A percentile compares a stretch with the other conserved stretches of the same genome.
Evolutionary conservation across 1,140 invertebrate species (phyloP).

Genomic region (Leptonema lineaticorne): DNA sequence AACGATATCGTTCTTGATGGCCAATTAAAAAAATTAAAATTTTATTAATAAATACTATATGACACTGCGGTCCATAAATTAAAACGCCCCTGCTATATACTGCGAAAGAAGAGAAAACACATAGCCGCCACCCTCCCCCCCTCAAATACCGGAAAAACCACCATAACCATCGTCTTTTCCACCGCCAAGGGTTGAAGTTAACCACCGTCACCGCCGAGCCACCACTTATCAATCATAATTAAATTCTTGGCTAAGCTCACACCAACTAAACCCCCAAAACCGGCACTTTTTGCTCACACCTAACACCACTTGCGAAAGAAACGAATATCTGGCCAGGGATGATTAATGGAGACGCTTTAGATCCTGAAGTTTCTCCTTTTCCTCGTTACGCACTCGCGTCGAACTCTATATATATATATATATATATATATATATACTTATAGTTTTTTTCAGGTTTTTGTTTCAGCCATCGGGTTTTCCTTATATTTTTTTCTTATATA

Average conservation of each 20-base stretch:
- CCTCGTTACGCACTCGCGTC: neutral
- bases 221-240: conserved; percentile 27
- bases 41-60: no score
- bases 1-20: no score
- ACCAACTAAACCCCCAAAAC: no score
- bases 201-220: no score
- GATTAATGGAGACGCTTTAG: neutral
- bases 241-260: conserved; percentile 3
- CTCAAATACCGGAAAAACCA: neutral
- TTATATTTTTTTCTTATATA: no score
- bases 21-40: no score
- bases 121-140: neutral
- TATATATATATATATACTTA: neutral
- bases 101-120: no score
- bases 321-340: neutral
- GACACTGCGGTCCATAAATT: no score
- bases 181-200: no score
- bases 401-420: neutral
- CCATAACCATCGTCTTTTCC: no score
- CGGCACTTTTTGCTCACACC: neutral
- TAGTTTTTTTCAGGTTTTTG: neutral
- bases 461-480: neutral
- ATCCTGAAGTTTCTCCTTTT: neutral
- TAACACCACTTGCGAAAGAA: no score
- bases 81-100: no score